These are phyloP conservation scores for Stictocephala bisonia DNA, from an alignment of 2,888 invertebrate species.

Conservation along the genomic window DNA sequence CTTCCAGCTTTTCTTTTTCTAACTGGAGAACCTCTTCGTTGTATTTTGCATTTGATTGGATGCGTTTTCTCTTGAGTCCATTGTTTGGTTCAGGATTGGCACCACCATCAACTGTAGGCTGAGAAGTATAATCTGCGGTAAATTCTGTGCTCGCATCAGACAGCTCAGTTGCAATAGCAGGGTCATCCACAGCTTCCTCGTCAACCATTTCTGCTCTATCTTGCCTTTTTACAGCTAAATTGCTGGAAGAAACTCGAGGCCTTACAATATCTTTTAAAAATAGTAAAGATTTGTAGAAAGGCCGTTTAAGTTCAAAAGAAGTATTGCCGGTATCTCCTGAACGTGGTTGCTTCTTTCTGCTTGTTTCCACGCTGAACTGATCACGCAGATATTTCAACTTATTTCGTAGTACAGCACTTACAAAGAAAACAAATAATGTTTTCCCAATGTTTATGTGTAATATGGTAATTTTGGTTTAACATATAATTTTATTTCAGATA, in stretches of 20 bases:
- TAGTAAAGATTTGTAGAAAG: conserved; percentile 14
- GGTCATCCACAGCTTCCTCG: conserved; percentile 33
- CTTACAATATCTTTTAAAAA: conserved; percentile 39
- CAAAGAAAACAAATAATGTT: conserved; percentile 30
- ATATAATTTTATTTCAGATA: conserved; percentile 44
- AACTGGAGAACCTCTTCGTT: conserved; percentile 28
- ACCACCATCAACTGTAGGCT: too few species aligned
- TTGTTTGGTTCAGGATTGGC: too few species aligned
- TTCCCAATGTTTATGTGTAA: too few species aligned
- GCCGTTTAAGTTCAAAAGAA: conserved; percentile 33
- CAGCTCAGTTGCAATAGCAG: neutral
- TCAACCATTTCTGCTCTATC: conserved; percentile 16
- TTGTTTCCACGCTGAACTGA: conserved; percentile 36
- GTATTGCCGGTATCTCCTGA: conserved; percentile 34
- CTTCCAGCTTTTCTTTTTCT: conserved; percentile 28
- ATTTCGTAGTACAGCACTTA: conserved; percentile 27
- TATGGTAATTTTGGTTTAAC: too few species aligned
- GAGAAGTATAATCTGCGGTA: too few species aligned
- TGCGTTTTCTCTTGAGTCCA: conserved; percentile 40
- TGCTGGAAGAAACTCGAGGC: conserved; percentile 39
- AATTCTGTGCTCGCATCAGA: neutral
- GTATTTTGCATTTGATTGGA: conserved; percentile 17
- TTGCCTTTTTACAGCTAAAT: too few species aligned
- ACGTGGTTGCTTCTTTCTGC: conserved; percentile 30
- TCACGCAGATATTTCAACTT: conserved; percentile 44